Conservation (phyloP, 2,797 vertebrate species). For the Bucorvus abyssinicus region DNA sequence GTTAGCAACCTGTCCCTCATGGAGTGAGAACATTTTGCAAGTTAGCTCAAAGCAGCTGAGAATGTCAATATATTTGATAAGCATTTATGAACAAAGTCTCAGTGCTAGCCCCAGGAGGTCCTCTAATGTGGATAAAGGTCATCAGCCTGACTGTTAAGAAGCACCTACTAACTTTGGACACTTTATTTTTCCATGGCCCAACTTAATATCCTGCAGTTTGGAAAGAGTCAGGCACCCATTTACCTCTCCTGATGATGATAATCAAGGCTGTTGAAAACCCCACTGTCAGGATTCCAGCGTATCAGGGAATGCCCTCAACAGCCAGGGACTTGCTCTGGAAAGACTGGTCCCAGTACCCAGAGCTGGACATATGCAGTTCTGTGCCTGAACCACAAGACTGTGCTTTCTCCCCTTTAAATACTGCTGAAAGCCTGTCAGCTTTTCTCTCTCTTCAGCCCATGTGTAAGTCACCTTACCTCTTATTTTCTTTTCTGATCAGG, state of each 20-base stretch:
- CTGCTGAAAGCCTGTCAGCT: neutral
- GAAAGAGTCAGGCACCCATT: neutral
- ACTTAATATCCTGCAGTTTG: neutral
- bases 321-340: neutral
- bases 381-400: slow-evolving; percentile 47
- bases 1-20: neutral
- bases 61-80: slow-evolving; percentile 53
- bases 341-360: neutral
- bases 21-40: slow-evolving; percentile 34
- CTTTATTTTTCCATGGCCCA: neutral
- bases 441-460: neutral
- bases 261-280: neutral
- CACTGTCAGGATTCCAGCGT: rapidly evolving
- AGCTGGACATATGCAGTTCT: neutral
- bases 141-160: slow-evolving; percentile 10
- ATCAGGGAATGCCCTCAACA: neutral
- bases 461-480: neutral
- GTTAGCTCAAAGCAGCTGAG: slow-evolving; percentile 14
- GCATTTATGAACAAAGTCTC: slow-evolving; percentile 42
- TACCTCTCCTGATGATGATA: neutral
- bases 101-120: slow-evolving; percentile 1
- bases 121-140: slow-evolving; percentile 27
- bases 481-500: neutral
- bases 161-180: neutral
- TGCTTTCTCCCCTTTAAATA: slow-evolving; percentile 47